These are phyloP conservation scores for Epistrophe grossulariae DNA, from an alignment of 2,888 invertebrate species.

Conservation along the genomic window DNA sequence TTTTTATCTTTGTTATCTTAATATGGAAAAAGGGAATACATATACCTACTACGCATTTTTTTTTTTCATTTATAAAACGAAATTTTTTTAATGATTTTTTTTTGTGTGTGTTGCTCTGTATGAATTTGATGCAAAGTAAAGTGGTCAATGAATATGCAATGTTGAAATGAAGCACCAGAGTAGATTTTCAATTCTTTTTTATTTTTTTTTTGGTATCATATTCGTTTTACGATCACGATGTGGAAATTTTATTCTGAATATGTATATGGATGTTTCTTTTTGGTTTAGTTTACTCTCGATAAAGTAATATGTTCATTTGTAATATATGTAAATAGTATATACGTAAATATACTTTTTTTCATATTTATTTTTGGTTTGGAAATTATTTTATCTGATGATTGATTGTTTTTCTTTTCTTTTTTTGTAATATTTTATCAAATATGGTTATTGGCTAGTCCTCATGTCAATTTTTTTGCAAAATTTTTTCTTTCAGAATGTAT, in stretches of 20 bases:
- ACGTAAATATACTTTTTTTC: too few species aligned
- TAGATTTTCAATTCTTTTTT: constrained; percentile 3
- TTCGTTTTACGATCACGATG: background rate
- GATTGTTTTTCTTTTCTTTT: too few species aligned
- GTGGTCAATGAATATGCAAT: constrained; percentile 52
- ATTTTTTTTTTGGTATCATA: background rate
- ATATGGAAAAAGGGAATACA: background rate
- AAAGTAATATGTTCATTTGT: background rate
- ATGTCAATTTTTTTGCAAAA: too few species aligned
- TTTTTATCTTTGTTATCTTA: background rate
- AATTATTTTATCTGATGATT: too few species aligned
- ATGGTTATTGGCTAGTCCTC: too few species aligned
- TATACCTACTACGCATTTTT: constrained; percentile 5
- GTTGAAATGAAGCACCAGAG: constrained; percentile 22
- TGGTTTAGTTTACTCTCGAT: background rate
- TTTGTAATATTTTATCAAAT: too few species aligned
- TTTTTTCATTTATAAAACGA: background rate
- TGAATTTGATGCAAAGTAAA: constrained; percentile 10
- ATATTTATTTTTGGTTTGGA: too few species aligned
- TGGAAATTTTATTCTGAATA: constrained; percentile 18
- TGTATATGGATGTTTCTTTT: background rate
- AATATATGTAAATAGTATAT: too few species aligned
- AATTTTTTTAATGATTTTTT: constrained; percentile 25
- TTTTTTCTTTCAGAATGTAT: too few species aligned
- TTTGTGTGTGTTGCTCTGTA: background rate